These are phyloP conservation scores for Labeo catla DNA, from an alignment of 2,113 vertebrate genomes.

Conservation along the genomic window DNA sequence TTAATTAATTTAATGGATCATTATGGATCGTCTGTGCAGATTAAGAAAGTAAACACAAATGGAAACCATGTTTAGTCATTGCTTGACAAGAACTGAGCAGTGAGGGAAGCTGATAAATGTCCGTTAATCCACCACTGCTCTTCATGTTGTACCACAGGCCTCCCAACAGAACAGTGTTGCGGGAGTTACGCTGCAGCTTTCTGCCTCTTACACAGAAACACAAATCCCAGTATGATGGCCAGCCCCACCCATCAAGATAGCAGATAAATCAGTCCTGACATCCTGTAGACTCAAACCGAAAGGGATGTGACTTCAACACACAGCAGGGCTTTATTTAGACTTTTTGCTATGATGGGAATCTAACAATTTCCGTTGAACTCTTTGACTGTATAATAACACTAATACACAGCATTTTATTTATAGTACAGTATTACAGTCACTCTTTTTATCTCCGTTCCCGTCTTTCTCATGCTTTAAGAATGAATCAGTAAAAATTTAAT, in stretches of 20 bases:
- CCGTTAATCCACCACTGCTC: background rate
- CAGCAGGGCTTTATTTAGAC: background rate
- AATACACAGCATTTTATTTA: constrained; percentile 5
- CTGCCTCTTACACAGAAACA: background rate
- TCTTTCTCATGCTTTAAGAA: constrained; percentile 42
- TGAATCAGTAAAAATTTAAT: constrained; percentile 49
- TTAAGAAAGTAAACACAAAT: background rate
- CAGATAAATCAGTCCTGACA: background rate
- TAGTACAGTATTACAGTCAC: background rate
- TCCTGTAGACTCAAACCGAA: background rate
- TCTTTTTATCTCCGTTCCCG: background rate
- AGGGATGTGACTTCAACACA: background rate
- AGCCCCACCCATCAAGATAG: background rate
- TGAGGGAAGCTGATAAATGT: constrained; percentile 1
- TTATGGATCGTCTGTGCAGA: background rate
- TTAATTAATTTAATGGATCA: background rate
- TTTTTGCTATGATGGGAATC: background rate
- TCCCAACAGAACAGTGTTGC: background rate
- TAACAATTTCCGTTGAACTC: background rate
- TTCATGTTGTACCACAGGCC: background rate
- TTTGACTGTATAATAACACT: background rate
- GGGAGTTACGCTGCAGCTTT: background rate
- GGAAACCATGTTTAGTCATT: background rate
- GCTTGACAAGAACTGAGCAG: background rate
- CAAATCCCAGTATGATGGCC: background rate